Percentiles rank a stretch among this genome's conserved stretches.
phyloP scores from a whole-genome alignment of 2,888 invertebrate genomes.

The Pheosia tremula region DNA sequence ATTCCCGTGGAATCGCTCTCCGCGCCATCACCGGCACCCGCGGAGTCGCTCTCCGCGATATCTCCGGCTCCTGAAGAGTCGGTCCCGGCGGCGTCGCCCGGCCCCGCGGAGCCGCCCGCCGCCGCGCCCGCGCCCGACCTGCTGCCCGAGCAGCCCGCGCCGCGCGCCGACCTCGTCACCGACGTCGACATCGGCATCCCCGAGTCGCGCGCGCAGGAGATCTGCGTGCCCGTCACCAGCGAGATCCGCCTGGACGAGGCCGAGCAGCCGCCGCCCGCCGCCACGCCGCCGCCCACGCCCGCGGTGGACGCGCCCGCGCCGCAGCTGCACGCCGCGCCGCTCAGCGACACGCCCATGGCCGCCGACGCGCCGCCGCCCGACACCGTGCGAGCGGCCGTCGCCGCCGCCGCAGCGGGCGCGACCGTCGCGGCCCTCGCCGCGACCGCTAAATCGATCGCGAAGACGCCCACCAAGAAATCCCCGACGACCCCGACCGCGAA shows the following conservation, averaged over 20 bases:
- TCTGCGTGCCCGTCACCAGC: slow-evolving; percentile 73
- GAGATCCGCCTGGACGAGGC: slow-evolving; percentile 67
- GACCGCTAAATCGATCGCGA: slow-evolving; percentile 37
- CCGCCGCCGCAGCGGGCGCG: slow-evolving; percentile 35
- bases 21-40: not conserved
- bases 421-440: slow-evolving; percentile 44
- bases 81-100: not conserved
- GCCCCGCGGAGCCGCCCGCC: slow-evolving; percentile 15
- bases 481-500: slow-evolving; percentile 52
- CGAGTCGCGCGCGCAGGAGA: slow-evolving; percentile 77
- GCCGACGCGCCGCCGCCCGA: slow-evolving; percentile 45
- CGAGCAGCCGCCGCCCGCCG: slow-evolving; percentile 49
- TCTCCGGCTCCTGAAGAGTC: not conserved
- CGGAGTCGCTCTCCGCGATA: not conserved
- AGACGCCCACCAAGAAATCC: slow-evolving; percentile 37
- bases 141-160: slow-evolving; percentile 56
- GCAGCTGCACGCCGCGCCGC: slow-evolving; percentile 39
- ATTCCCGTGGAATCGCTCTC: not conserved
- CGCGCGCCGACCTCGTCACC: slow-evolving; percentile 65
- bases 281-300: slow-evolving; percentile 49
- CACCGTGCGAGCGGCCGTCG: slow-evolving; percentile 41
- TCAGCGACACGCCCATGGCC: slow-evolving; percentile 38
- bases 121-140: slow-evolving; percentile 67
- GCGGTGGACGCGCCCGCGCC: slow-evolving; percentile 43
- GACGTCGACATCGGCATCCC: slow-evolving; percentile 72